Conservation (phyloP, 2,797 vertebrate species). For the Pangasius mekongensis region DNA sequence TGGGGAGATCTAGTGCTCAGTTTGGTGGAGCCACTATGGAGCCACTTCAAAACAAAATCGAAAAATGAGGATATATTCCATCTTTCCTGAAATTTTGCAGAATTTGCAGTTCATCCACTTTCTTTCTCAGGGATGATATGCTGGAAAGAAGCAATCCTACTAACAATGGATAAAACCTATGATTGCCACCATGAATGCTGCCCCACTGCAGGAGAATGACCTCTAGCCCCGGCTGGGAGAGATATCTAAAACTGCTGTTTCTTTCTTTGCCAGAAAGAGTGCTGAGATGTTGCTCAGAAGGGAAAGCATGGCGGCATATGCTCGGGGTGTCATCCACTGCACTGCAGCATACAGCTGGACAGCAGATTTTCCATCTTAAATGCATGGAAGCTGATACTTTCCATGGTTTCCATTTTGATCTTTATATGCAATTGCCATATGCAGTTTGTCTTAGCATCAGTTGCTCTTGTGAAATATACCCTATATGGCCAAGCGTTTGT, state of each 20-base stretch:
- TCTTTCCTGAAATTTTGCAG: neutral
- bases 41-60: neutral
- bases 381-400: neutral
- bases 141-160: neutral
- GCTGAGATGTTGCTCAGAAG: neutral
- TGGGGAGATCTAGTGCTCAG: neutral
- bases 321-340: neutral
- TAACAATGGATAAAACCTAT: neutral
- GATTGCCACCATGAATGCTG: neutral
- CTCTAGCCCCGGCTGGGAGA: neutral
- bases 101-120: neutral
- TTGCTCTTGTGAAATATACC: neutral
- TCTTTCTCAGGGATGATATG: conserved; percentile 1
- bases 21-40: neutral
- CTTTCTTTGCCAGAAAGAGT: neutral
- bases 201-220: neutral
- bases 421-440: neutral
- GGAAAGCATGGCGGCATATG: neutral
- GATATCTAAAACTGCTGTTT: neutral
- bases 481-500: neutral
- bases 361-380: neutral
- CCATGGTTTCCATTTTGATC: neutral
- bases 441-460: neutral
- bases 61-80: neutral
- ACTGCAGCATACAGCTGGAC: neutral